A percentile compares a stretch with the other conserved stretches of the same genome.
Conservation (phyloP, 2,888 invertebrate species). For the Drosophila cyrtoloma region DNA sequence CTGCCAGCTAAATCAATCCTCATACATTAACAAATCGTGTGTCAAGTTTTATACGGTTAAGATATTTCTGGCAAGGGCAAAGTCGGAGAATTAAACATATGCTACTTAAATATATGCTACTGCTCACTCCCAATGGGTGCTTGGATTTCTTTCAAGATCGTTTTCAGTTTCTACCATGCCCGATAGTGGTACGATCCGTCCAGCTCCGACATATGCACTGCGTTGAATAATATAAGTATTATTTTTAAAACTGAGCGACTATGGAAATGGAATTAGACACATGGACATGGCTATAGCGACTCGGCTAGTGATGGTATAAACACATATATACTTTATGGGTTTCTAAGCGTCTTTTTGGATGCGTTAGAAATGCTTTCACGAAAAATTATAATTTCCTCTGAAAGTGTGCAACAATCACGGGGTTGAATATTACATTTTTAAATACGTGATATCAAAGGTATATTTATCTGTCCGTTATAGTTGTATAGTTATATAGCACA, state of each 20-base stretch:
- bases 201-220: too few relatives aligned
- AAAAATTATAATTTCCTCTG: neutral
- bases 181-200: too few relatives aligned
- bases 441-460: neutral
- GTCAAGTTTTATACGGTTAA: neutral
- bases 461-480: neutral
- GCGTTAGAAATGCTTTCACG: neutral
- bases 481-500: too few relatives aligned
- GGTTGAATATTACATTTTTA: neutral
- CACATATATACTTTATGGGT: neutral
- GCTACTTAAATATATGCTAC: too few relatives aligned
- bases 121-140: too few relatives aligned
- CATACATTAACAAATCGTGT: neutral
- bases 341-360: neutral
- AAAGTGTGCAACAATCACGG: neutral
- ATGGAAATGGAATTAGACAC: too few relatives aligned
- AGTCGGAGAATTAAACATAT: neutral
- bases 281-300: neutral
- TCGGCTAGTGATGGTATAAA: neutral
- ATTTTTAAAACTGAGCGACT: too few relatives aligned
- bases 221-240: too few relatives aligned
- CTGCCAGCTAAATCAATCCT: neutral
- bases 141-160: too few relatives aligned
- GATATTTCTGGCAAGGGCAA: neutral
- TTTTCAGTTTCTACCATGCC: too few relatives aligned